Percentiles rank a stretch among this genome's conserved stretches.
Conservation (phyloP, 2,113 vertebrate genomes). For the Coryphaenoides rupestris region DNA sequence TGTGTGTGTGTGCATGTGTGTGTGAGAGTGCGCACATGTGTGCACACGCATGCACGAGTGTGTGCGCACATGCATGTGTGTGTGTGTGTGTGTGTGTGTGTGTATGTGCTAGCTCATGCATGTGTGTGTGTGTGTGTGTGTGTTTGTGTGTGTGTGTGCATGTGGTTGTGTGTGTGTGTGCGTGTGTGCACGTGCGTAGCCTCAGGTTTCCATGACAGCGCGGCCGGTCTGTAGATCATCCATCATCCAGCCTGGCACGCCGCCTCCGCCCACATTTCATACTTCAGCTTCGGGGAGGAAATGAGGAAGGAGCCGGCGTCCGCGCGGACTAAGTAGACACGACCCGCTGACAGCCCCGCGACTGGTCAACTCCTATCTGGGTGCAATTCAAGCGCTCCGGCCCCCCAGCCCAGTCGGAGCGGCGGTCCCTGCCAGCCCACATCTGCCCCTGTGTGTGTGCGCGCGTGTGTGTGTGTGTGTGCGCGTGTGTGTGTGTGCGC, state of each 20-base stretch:
- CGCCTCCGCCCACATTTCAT: conserved; percentile 19
- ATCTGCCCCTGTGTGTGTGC: conserved; percentile 19
- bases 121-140: background rate
- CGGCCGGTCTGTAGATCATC: conserved; percentile 21
- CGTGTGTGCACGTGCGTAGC: background rate
- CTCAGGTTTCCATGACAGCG: conserved; percentile 2
- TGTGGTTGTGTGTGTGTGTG: conserved; percentile 6
- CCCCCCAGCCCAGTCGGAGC: conserved; percentile 22
- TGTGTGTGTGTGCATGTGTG: no score
- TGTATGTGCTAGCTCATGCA: background rate
- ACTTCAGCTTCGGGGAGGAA: background rate
- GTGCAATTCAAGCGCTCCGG: conserved; percentile 22
- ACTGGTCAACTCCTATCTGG: conserved; percentile 41
- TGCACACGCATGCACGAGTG: background rate
- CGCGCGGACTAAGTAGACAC: conserved; percentile 15
- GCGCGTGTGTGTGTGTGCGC: conserved; percentile 39
- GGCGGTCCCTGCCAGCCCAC: conserved; percentile 20
- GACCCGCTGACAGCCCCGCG: conserved; percentile 25
- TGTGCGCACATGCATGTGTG: background rate
- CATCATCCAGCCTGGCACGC: conserved; percentile 25
- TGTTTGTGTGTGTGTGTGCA: conserved; percentile 3
- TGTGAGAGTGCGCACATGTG: no score
- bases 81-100: background rate
- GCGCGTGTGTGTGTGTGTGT: conserved; percentile 7
- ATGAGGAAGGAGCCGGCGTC: background rate